Evolutionary conservation across 2,797 vertebrate genomes (phyloP).

Genomic region (Syngnathus rostellatus): DNA sequence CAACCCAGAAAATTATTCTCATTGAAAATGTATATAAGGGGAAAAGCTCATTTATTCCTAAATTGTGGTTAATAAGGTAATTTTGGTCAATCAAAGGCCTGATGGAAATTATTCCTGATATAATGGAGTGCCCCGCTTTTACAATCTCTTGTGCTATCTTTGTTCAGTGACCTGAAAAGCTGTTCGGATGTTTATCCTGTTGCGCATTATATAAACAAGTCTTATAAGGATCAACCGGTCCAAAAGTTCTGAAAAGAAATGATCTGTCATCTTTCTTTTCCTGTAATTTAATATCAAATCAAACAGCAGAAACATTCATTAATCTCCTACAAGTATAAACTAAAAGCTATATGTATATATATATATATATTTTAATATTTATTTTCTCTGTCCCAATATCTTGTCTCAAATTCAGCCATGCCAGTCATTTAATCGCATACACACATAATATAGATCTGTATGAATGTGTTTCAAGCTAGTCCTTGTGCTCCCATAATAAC

Average conservation of each 20-base stretch:
- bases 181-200: background rate
- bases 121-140: background rate
- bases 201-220: background rate
- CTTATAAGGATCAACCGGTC: background rate
- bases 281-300: too few relatives aligned
- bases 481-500: background rate
- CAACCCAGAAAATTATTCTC: background rate
- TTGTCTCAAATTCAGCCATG: too few relatives aligned
- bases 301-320: too few relatives aligned
- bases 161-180: background rate
- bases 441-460: background rate
- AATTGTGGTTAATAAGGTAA: too few relatives aligned
- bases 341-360: too few relatives aligned
- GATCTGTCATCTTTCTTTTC: background rate
- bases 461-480: background rate
- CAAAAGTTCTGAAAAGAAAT: background rate
- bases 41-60: too few relatives aligned
- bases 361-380: too few relatives aligned
- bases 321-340: too few relatives aligned
- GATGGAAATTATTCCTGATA: background rate
- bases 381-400: too few relatives aligned
- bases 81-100: slow-evolving; percentile 1
- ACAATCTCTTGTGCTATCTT: background rate
- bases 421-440: background rate
- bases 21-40: background rate